Conservation (phyloP, 2,888 invertebrate species). For the Arge pagana region DNA sequence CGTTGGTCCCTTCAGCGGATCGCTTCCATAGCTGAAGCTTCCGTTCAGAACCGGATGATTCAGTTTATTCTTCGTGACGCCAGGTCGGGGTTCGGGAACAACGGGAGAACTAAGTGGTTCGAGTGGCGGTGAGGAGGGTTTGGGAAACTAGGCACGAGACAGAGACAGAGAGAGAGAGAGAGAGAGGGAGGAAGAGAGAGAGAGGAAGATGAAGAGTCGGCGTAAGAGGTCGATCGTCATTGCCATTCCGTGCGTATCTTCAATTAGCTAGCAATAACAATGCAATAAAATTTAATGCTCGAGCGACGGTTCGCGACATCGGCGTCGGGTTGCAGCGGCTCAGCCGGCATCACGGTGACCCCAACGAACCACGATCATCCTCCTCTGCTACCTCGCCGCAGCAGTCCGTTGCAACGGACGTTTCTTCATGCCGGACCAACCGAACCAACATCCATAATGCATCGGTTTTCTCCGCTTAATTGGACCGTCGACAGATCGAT, state of each 20-base stretch:
- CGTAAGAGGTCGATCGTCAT: too few species aligned
- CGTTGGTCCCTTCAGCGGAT: too few species aligned
- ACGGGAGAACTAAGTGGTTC: too few species aligned
- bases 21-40: too few species aligned
- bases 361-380: background rate
- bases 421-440: conserved; percentile 13
- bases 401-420: background rate
- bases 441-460: conserved; percentile 44
- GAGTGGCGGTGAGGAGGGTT: too few species aligned
- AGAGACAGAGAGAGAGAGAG: too few species aligned
- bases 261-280: conserved; percentile 46
- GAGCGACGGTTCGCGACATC: conserved; percentile 29
- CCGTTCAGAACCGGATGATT: too few species aligned
- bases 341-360: conserved; percentile 3
- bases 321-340: background rate
- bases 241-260: conserved; percentile 40
- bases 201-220: too few species aligned
- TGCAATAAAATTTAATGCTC: conserved; percentile 43
- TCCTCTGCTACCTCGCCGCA: background rate
- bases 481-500: conserved; percentile 38
- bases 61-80: too few species aligned
- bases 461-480: conserved; percentile 43
- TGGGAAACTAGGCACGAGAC: too few species aligned
- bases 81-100: too few species aligned
- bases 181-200: too few species aligned